Evolutionary conservation across 2,797 vertebrate species (phyloP), one percentile per base, ranked within the genome.

Genomic region (Odontamblyopus rebecca): DNA sequence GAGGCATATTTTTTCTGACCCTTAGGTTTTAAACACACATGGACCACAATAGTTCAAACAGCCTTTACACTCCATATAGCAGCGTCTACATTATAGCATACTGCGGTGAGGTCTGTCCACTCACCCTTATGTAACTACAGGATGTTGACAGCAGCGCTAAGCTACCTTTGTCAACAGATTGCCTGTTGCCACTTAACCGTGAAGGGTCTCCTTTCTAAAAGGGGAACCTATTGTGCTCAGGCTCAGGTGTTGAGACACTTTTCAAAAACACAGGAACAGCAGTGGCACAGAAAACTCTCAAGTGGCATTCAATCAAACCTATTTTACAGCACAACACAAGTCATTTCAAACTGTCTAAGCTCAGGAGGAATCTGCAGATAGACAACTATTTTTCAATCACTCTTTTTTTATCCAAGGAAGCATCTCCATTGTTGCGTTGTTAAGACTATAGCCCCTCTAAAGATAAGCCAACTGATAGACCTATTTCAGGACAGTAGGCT

Each of bases 391-490:
- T 81, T 82, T 84, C 32, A 38, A 6, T 59, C 53, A 38, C 57
- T 68, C 41, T 35, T 64, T 70, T 70, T 71, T 18, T 79, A 78
- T 88, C 77, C 30, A 0, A 30, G 4, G 69, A 64, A 78, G 30
- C 70, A 72, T 82, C 84, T 85, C 35, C 35, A 81, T 85, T 89
- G 83, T 88, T 70, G 61, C 76, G 68, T 69, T 77, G 74, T 84
- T 75, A 79, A 72, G 82, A 83, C 70, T 78, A 89, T 87, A 86
- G 83, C 85, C 74, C 77, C 84, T 83, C 85, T 87, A 88, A 91
- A 92, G 89, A 91, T 91, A 85, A 85, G 82, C 78, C 69, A 61
- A 70, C 71, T 79, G 86, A 93, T 89, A 84, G 74, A 63, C 48
- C 57, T 38, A 38, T 68, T 78, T 72, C 74, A 82, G 71, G 74